Evolutionary conservation across 2,888 invertebrate genomes (phyloP).

Genomic region (Sialis fuliginosa): DNA sequence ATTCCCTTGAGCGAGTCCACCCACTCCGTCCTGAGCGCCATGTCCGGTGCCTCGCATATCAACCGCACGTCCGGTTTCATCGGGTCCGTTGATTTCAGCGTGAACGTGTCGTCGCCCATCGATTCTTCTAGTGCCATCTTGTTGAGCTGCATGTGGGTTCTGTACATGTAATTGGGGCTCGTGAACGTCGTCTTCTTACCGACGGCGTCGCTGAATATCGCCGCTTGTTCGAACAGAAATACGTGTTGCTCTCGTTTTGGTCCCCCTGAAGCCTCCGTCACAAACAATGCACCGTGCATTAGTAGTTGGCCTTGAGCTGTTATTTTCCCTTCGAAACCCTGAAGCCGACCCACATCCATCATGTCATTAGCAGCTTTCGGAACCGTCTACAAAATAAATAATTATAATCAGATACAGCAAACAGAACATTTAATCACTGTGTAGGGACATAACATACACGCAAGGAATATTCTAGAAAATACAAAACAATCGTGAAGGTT

Average conservation of each 20-base stretch:
- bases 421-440: too few relatives aligned
- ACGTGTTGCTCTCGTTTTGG: slow-evolving; percentile 77
- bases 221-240: slow-evolving; percentile 95
- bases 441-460: too few relatives aligned
- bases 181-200: slow-evolving; percentile 85
- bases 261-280: slow-evolving; percentile 42
- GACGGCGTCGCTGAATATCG: slow-evolving; percentile 89
- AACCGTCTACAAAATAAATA: slow-evolving; percentile 26
- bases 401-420: too few relatives aligned
- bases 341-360: slow-evolving; percentile 95
- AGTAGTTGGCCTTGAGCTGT: slow-evolving; percentile 91
- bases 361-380: slow-evolving; percentile 97
- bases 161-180: slow-evolving; percentile 87
- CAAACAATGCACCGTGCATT: slow-evolving; percentile 63
- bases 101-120: slow-evolving; percentile 52
- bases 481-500: too few relatives aligned
- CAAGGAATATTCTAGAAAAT: too few relatives aligned
- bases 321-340: slow-evolving; percentile 96
- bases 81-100: slow-evolving; percentile 67
- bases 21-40: slow-evolving; percentile 69
- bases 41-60: slow-evolving; percentile 57
- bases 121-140: slow-evolving; percentile 74
- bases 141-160: slow-evolving; percentile 92
- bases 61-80: slow-evolving; percentile 57
- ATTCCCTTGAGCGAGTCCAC: slow-evolving; percentile 66